phyloP scores from a whole-genome alignment of 92 coral and sea anemone species.

The Parazoanthus swiftii region DNA sequence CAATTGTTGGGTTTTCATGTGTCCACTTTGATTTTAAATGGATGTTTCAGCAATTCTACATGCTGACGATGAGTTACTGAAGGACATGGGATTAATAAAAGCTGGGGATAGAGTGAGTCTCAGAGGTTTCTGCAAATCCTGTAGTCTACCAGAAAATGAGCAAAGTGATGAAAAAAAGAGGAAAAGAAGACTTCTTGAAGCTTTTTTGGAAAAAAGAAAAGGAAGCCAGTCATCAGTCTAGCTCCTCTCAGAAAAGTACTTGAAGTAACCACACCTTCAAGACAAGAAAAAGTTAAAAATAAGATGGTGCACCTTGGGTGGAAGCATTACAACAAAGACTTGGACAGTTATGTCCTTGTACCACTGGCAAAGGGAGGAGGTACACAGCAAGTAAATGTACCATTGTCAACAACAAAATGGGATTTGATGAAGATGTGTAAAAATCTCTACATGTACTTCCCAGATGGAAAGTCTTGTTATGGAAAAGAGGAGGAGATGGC shows the following conservation, averaged over 20 bases:
- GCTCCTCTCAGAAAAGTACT: constrained; percentile 29
- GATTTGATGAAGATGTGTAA: constrained; percentile 7
- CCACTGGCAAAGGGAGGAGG: constrained; percentile 37
- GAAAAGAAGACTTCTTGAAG: constrained; percentile 50
- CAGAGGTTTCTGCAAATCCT: constrained; percentile 44
- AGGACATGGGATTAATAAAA: constrained; percentile 49
- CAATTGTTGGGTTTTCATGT: neutral
- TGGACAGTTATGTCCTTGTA: constrained; percentile 38
- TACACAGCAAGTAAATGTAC: neutral
- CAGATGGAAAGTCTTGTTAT: constrained; percentile 4
- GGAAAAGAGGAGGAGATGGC: constrained; percentile 28
- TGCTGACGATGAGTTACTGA: constrained; percentile 51
- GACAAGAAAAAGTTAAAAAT: constrained; percentile 21
- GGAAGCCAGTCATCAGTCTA: constrained; percentile 12
- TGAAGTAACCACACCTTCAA: neutral
- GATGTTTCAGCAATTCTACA: constrained; percentile 53
- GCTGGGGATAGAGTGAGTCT: constrained; percentile 56
- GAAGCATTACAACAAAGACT: constrained; percentile 58
- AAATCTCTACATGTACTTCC: constrained; percentile 18
- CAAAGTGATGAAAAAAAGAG: neutral
- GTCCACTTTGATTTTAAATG: constrained; percentile 25
- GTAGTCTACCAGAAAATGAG: neutral
- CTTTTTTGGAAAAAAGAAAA: constrained; percentile 30
- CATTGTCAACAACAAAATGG: constrained; percentile 4
- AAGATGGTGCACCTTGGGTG: constrained; percentile 52